These are phyloP conservation scores for Graphium colonna DNA, from an alignment of 2,888 invertebrate species.

Conservation along the genomic window DNA sequence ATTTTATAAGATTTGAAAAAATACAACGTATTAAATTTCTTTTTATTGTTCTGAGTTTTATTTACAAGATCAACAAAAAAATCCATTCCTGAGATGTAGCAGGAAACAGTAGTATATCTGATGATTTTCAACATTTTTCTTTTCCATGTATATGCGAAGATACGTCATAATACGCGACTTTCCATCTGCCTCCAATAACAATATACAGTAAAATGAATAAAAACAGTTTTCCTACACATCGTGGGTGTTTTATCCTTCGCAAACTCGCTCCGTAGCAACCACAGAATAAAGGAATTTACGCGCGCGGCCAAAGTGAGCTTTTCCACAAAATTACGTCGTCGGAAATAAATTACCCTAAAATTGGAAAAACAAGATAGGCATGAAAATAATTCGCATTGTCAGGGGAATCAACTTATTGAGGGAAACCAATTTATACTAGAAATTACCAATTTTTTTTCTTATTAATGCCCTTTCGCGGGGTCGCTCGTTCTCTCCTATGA, in stretches of 20 bases:
- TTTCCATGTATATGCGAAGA: too few species aligned
- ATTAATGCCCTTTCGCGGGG: slow-evolving; percentile 24
- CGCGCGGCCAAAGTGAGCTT: slow-evolving; percentile 13
- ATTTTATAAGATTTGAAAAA: too few species aligned
- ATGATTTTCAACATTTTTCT: too few species aligned
- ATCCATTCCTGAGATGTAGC: too few species aligned
- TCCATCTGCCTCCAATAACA: too few species aligned
- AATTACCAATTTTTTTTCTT: slow-evolving; percentile 44
- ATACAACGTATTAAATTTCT: too few species aligned
- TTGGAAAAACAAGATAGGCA: slow-evolving; percentile 66
- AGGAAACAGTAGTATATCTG: too few species aligned
- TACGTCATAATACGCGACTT: too few species aligned
- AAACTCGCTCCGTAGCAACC: neutral
- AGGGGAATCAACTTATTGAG: slow-evolving; percentile 63
- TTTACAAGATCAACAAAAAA: too few species aligned
- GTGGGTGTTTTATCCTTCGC: neutral
- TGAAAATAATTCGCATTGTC: slow-evolving; percentile 66
- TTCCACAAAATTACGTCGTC: slow-evolving; percentile 29
- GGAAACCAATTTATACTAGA: slow-evolving; percentile 58
- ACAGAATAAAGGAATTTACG: slow-evolving; percentile 4
- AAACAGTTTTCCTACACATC: neutral
- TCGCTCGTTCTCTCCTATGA: slow-evolving; percentile 26
- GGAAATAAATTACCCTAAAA: slow-evolving; percentile 57
- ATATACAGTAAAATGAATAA: too few species aligned
- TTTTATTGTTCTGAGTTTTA: too few species aligned